Conservation (phyloP, 2,113 vertebrate species). For the Abramis brama region DNA sequence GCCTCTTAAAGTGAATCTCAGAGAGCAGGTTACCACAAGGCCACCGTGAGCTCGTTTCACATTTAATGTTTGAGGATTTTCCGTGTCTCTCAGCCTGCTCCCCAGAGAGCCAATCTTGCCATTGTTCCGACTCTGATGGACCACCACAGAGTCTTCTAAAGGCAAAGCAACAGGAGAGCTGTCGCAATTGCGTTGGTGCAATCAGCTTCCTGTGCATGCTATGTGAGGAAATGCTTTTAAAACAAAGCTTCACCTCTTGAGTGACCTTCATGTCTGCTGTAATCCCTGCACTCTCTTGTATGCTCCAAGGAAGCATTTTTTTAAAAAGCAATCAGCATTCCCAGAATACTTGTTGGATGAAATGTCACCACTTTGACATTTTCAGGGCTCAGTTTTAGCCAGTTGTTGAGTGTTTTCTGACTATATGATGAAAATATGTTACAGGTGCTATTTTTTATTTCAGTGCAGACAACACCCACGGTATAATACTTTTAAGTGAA, state of each 20-base stretch:
- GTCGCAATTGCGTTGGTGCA: conserved; percentile 13
- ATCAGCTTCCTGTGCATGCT: not conserved
- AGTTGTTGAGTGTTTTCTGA: too few species aligned
- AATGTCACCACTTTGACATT: not conserved
- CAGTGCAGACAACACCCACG: too few species aligned
- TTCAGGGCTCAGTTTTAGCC: too few species aligned
- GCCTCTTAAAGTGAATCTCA: conserved; percentile 49
- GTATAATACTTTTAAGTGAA: too few species aligned
- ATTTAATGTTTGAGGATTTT: conserved; percentile 64
- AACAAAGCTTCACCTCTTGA: not conserved
- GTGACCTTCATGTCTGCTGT: conserved; percentile 1
- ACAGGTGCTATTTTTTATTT: too few species aligned
- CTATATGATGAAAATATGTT: too few species aligned
- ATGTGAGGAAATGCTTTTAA: not conserved
- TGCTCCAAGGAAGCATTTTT: not conserved
- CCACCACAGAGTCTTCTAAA: conserved; percentile 39
- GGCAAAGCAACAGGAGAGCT: conserved; percentile 38
- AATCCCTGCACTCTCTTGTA: not conserved
- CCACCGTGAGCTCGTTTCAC: conserved; percentile 46
- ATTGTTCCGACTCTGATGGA: conserved; percentile 28
- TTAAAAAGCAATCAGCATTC: not conserved
- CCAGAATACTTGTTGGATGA: not conserved
- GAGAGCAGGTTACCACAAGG: not conserved
- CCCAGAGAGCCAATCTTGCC: conserved; percentile 44
- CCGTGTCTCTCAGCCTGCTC: conserved; percentile 53